Percentiles rank a stretch among this genome's conserved stretches.
These are phyloP conservation scores for Stramonita haemastoma DNA, from an alignment of 2,888 invertebrate genomes.

Conservation along the genomic window DNA sequence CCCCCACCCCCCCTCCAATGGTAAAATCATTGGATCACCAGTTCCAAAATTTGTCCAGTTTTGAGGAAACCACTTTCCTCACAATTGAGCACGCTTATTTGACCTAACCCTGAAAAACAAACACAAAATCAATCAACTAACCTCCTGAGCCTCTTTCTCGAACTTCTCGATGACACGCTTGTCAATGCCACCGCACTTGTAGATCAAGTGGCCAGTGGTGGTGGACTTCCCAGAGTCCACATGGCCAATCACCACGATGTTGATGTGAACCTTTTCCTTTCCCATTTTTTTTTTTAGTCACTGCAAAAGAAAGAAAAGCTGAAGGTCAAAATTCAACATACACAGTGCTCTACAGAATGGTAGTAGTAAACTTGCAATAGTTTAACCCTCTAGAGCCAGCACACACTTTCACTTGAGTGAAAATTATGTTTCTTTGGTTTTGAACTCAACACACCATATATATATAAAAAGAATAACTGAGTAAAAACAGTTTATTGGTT, in stretches of 20 bases:
- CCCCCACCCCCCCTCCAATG: no score
- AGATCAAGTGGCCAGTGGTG: slow-evolving; percentile 95
- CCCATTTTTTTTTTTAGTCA: slow-evolving; percentile 82
- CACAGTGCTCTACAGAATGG: neutral
- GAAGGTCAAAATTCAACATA: neutral
- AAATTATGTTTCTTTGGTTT: no score
- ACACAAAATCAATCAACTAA: slow-evolving; percentile 58
- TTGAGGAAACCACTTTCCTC: no score
- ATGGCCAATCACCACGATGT: slow-evolving; percentile 99
- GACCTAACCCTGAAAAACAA: neutral
- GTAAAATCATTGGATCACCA: no score
- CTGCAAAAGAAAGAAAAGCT: neutral
- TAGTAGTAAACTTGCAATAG: no score
- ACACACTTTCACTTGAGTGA: no score
- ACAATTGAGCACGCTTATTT: no score
- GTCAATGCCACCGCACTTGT: slow-evolving; percentile 99
- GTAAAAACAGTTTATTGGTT: no score
- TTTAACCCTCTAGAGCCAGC: no score
- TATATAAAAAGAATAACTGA: no score
- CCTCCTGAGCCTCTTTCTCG: slow-evolving; percentile 99
- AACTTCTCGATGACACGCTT: slow-evolving; percentile 99
- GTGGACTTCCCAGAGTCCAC: slow-evolving; percentile 99
- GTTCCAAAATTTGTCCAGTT: no score
- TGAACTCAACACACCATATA: no score
- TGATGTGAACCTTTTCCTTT: slow-evolving; percentile 98